These are phyloP conservation scores for Coilia nasus DNA, from an alignment of 2,797 vertebrate species.

Conservation along the genomic window DNA sequence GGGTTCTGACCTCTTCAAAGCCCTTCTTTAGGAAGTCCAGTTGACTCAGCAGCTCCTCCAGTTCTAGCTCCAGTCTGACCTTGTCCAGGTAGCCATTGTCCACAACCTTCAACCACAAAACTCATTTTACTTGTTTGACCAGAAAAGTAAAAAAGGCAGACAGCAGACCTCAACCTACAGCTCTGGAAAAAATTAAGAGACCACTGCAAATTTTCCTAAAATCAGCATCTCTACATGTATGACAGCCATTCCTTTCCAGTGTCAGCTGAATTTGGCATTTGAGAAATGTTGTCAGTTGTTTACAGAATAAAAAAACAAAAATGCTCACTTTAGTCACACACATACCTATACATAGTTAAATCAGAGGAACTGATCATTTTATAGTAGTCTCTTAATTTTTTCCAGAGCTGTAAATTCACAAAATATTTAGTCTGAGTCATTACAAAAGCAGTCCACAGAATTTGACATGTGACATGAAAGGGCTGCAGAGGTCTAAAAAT, in stretches of 20 bases:
- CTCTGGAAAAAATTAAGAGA: too few relatives aligned
- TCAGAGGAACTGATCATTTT: too few relatives aligned
- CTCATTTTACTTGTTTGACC: neutral
- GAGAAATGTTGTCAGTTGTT: too few relatives aligned
- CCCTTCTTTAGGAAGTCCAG: constrained; percentile 73
- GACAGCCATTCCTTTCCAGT: too few relatives aligned
- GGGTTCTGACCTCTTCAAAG: constrained; percentile 72
- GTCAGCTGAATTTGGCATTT: too few relatives aligned
- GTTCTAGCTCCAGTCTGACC: constrained; percentile 68
- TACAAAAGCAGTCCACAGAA: neutral
- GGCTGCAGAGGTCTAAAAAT: neutral
- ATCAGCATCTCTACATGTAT: too few relatives aligned
- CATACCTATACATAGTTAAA: too few relatives aligned
- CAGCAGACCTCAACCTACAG: neutral
- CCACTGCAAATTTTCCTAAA: too few relatives aligned
- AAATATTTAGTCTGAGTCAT: neutral
- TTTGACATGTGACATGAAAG: neutral
- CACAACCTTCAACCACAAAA: constrained; percentile 62
- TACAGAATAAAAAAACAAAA: too few relatives aligned
- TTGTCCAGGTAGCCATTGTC: constrained; percentile 70
- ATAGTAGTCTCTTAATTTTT: too few relatives aligned
- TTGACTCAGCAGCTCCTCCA: constrained; percentile 71
- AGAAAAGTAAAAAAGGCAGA: constrained; percentile 6
- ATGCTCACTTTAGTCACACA: too few relatives aligned
- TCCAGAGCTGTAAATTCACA: neutral